Evolutionary conservation across 2,113 vertebrate genomes (phyloP), one percentile per base, ranked within the genome.

Genomic region (Merops nubicus): DNA sequence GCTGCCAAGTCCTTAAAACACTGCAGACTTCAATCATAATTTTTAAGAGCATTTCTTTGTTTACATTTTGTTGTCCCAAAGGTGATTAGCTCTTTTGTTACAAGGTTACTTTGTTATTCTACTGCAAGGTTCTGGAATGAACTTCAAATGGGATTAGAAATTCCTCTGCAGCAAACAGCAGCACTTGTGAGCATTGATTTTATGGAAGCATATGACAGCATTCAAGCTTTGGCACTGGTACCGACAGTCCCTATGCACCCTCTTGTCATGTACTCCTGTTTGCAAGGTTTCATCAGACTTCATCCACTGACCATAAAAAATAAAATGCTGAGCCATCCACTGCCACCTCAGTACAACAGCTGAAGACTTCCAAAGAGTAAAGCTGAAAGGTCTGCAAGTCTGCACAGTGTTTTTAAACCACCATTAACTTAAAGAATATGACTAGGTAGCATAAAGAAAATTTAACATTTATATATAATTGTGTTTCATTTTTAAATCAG

Each of bases 11-110:
- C 31, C 2, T 59, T 94, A 80, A 82, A 95, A 88, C 6, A 2
- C 60, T 90, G 43, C 11, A 2, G 78, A 33, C 54, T 78, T 85
- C 90, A 86, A 84, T 80, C 75, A 91, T 59, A 6, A 76, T 80
- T 90, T 95, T 93, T 82, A 80, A 93, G 54, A 91, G 21, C 6
- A 80, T 90, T 95, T 89, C 48, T 82, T 86, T 80, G 70, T 77
- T 95, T 93, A 83, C 23, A 77, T 83, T 93, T 67, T 29, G 9
- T 33, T 83, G 33, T 64, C 88, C 83, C 83, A 51, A 69, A 88
- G 68, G 64, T 78, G 56, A 91, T 93, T 67, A 91, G 54, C 50
- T 82, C n/a, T 80, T 88, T 91, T 77, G 69, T 57, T 93, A 74
- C 70, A 79, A 94, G 59, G 85, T 70, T 88, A 91, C 25, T 89